These are phyloP conservation scores for Reinhardtius hippoglossoides DNA, from an alignment of 2,113 vertebrate genomes.

Conservation along the genomic window DNA sequence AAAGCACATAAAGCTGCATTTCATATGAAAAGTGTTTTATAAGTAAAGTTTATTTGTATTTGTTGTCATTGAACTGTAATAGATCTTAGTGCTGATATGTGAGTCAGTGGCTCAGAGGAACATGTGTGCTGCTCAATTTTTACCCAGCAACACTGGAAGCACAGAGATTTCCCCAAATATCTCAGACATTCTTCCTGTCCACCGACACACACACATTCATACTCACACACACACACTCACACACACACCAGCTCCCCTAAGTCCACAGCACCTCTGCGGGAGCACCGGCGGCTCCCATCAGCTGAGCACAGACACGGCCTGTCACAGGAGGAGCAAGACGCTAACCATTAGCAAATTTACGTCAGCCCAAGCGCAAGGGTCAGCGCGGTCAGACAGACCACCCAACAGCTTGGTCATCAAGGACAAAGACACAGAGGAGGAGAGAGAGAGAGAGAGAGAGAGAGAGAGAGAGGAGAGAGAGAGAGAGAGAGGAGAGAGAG, in stretches of 20 bases:
- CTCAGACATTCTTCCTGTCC: not conserved
- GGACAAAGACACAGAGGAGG: constrained; percentile 68
- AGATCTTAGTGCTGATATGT: not conserved
- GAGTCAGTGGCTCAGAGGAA: not conserved
- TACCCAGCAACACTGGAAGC: not conserved
- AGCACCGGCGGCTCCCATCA: constrained; percentile 59
- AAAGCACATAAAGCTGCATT: not conserved
- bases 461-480: constrained; percentile 5
- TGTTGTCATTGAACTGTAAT: not conserved
- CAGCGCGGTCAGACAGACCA: constrained; percentile 76
- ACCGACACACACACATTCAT: not conserved
- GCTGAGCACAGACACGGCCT: constrained; percentile 58
- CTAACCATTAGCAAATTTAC: constrained; percentile 79
- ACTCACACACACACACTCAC: not conserved
- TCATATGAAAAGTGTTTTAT: not conserved
- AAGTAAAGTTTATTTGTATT: not conserved
- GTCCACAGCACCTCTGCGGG: constrained; percentile 13
- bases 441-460: constrained; percentile 34
- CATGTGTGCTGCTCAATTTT: not conserved
- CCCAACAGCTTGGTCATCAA: constrained; percentile 78
- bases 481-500: constrained; percentile 10
- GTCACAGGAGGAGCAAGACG: constrained; percentile 61
- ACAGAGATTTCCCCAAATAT: not conserved
- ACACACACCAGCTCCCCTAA: not conserved
- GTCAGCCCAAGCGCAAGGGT: constrained; percentile 69